Base-by-base conservation (phyloP, 2,797 vertebrate genomes). In the Hemitrygon akajei region DNA sequence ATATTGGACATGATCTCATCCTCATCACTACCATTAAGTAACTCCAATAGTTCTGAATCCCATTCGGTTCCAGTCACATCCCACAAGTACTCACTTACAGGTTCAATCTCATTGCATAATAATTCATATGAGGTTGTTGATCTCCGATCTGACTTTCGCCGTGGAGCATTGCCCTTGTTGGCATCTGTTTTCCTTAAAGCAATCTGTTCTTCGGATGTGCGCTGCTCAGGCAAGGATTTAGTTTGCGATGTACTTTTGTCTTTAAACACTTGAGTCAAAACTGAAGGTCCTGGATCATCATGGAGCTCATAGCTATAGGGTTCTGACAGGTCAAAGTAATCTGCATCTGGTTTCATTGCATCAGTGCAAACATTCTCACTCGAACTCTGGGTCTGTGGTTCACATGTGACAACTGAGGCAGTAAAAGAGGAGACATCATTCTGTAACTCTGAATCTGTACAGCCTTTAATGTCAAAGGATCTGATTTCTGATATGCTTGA, bases 281-380 rank as follows among this genome's bases (percentile, higher is more conserved):
- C 37, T 22, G 66, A 69, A 6, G 86, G 58, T 16, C 58, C n/a
- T 9, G 34, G 71, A 47, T 56, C 40, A 92, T 75, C 75, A 37
- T 71, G 69, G 37, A 75, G 40, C 14, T 56, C 69, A 93, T 27
- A 16, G 40, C 37, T 30, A 40, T 76, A 56, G 56, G 71, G 91
- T 12, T 93, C 91, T 7, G 91, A 93, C 27, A 75, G 71, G 14
- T 93, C 71, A 93, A 93, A 76, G 71, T 93, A 93, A 93, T 93
- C 37, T 47, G 91, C 7, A 27, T 75, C 37, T 93, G 66, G 37
- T 18, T 93, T 34, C 27, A 58, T 71, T n/a, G 40, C 25, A 47
- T 93, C 56, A 93, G 91, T 75, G 47, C 71, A 75, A 69, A 76
- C 47, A n/a, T 93, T 75, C n/a, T 56, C 71, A 47, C 71, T 93